Evolutionary conservation across 2,888 invertebrate genomes (phyloP), one percentile per base, ranked within the genome.

Genomic region (Tortricodes alternella): DNA sequence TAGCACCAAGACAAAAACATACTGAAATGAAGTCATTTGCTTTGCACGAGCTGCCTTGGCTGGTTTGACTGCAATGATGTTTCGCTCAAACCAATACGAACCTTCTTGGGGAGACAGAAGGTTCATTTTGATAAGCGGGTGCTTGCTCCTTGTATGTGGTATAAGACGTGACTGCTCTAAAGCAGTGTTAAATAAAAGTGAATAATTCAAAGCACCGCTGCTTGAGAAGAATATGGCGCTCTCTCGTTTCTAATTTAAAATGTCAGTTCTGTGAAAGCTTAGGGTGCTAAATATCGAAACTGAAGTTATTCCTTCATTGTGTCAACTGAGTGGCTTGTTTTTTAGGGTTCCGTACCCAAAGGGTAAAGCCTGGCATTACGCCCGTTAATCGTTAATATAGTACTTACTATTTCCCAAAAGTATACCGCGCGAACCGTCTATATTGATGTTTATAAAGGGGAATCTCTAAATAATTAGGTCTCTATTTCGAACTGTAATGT

Each of bases 231-330:
- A 55, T 15, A n/a, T 24, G 38, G 13, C 18, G 29, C 9, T 37
- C 21, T 39, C 16, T 16, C 29, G 51, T 68, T 73, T 71, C 74
- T 76, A 77, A 79, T 80, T 79, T 80, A 76, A 79, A 80, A 78
- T 80, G 73, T 77, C 73, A 79, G 79, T 80, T 80, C 79, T 78
- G 13, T 9, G 18, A 38, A n/a, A 38, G 29, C n/a, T 16, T 1
- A 2, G 2, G n/a, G 2, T n/a, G n/a, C n/a, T n/a, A n/a, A n/a
- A n/a, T n/a, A n/a, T n/a, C n/a, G n/a, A n/a, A n/a, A n/a, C n/a
- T n/a, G n/a, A n/a, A n/a, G n/a, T n/a, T n/a, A n/a, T n/a, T n/a
- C n/a, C 19, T 19, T 19, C 1, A 38, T 7, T n/a, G 8, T 35
- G 8, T 2, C 1, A 7, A 1, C 4, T 8, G 15, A 5, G 15